Conservation (phyloP, 2,888 invertebrate genomes). For the Nasonovia ribisnigri region DNA sequence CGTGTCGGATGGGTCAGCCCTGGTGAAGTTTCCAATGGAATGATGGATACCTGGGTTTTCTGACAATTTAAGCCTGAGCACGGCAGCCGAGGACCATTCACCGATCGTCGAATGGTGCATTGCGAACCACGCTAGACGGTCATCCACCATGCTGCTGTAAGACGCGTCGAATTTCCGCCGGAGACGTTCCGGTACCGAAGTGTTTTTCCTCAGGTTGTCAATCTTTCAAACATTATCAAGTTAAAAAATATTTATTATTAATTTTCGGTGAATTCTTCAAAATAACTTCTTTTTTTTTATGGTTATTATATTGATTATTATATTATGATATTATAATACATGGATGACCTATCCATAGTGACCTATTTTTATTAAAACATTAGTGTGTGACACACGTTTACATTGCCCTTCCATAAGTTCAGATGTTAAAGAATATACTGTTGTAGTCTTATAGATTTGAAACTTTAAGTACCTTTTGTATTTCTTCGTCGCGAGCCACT, state of each 20-base stretch:
- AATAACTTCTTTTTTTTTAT: background rate
- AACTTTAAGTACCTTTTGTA: background rate
- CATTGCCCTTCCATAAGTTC: too few species aligned
- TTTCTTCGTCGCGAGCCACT: slow-evolving; percentile 14
- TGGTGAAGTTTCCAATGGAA: background rate
- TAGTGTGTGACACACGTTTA: background rate
- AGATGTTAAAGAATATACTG: too few species aligned
- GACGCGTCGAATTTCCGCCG: background rate
- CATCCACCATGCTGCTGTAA: background rate
- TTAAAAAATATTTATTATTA: background rate
- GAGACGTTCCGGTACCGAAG: background rate
- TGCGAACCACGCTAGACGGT: background rate
- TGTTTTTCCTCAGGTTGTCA: background rate
- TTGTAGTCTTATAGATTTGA: background rate
- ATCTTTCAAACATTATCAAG: slow-evolving; percentile 11
- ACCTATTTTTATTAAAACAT: background rate
- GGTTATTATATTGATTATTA: background rate
- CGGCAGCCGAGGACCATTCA: background rate
- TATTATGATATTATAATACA: background rate
- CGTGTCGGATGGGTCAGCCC: background rate
- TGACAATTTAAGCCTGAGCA: background rate
- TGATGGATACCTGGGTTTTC: background rate
- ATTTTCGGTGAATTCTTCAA: background rate
- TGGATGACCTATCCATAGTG: too few species aligned
- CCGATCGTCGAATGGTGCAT: background rate